These are phyloP conservation scores for Heterohyrax brucei DNA, from an alignment of 2,797 vertebrate genomes.

Conservation along the genomic window DNA sequence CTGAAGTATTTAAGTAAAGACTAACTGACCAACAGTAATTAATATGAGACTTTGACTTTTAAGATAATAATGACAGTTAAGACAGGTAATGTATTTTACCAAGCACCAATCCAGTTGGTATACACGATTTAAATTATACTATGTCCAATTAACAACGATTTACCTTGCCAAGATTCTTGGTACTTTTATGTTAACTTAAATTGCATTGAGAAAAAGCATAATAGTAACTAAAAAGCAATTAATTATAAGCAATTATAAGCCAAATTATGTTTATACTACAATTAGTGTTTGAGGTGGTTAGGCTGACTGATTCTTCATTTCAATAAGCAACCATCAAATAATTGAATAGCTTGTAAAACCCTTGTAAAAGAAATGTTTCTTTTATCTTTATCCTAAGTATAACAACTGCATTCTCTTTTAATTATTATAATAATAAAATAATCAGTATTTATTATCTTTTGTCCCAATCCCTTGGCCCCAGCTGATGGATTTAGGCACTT, in stretches of 20 bases:
- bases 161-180: conserved; percentile 82
- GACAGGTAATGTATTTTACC: conserved; percentile 67
- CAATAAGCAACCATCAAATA: conserved; percentile 85
- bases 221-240: conserved; percentile 86
- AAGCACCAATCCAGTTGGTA: conserved; percentile 59
- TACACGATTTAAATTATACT: conserved; percentile 73
- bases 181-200: conserved; percentile 81
- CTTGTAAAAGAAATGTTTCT: conserved; percentile 68
- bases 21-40: conserved; percentile 39
- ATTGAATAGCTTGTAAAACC: conserved; percentile 85
- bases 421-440: conserved; percentile 75
- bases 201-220: conserved; percentile 78
- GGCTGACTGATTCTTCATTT: conserved; percentile 75
- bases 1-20: conserved; percentile 64
- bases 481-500: neutral
- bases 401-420: conserved; percentile 75
- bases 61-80: conserved; percentile 50
- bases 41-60: conserved; percentile 55
- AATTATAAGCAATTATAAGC: conserved; percentile 87
- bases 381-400: conserved; percentile 85
- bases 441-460: conserved; percentile 75
- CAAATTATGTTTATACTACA: conserved; percentile 86
- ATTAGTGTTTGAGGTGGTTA: conserved; percentile 86
- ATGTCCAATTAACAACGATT: conserved; percentile 78
- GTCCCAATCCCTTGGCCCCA: conserved; percentile 57